Conservation (phyloP, 2,888 invertebrate species). For the Epinotia nisella region DNA sequence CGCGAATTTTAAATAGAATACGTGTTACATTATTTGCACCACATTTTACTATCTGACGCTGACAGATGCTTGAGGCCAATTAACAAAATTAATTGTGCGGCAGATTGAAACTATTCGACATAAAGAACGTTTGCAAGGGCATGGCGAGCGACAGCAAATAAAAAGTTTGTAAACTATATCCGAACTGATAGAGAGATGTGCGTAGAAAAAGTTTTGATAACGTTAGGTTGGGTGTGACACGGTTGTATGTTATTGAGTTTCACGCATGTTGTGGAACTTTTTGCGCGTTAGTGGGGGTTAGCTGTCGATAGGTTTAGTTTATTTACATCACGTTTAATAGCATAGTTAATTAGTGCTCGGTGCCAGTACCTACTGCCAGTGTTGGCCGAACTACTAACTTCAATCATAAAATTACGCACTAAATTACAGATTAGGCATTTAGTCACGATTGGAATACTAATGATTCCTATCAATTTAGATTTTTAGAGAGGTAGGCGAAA, state of each 20-base stretch:
- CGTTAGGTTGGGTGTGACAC: conserved; percentile 7
- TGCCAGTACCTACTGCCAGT: too few relatives aligned
- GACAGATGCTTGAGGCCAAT: conserved; percentile 7
- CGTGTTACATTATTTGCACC: conserved; percentile 10
- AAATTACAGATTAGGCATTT: too few relatives aligned
- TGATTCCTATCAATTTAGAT: too few relatives aligned
- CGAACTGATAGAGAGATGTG: conserved; percentile 19
- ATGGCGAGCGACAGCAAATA: background rate
- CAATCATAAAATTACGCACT: too few relatives aligned
- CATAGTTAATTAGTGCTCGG: too few relatives aligned
- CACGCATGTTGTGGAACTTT: conserved; percentile 9
- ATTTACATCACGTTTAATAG: background rate
- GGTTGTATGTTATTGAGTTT: conserved; percentile 15
- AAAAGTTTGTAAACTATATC: conserved; percentile 11
- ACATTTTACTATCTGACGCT: conserved; percentile 13
- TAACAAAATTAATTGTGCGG: background rate
- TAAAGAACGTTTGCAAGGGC: background rate
- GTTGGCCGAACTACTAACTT: too few relatives aligned
- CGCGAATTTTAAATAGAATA: conserved; percentile 15
- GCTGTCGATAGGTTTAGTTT: conserved; percentile 10
- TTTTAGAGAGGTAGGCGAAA: too few relatives aligned
- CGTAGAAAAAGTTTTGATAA: conserved; percentile 23
- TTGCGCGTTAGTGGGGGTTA: background rate
- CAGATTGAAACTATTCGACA: background rate
- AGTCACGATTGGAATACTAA: too few relatives aligned